A percentile compares a stretch with the other conserved stretches of the same genome.
Conservation (phyloP, 2,888 invertebrate species). For the Cyaniris semiargus region DNA sequence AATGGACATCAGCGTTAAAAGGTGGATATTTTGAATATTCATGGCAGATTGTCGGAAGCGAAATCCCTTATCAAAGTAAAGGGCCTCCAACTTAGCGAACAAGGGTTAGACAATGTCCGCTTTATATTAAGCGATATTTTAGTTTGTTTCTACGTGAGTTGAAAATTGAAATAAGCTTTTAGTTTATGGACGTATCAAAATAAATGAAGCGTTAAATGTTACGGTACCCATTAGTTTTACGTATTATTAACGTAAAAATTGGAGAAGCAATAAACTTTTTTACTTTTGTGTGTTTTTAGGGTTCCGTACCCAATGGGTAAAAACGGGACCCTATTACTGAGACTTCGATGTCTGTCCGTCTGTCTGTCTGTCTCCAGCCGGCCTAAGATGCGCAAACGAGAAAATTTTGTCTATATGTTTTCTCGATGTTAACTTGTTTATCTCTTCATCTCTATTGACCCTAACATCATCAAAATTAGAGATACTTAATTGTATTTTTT, state of each 20-base stretch:
- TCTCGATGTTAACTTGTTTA: too few relatives aligned
- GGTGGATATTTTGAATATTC: conserved; percentile 9
- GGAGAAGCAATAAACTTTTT: too few relatives aligned
- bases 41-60: conserved; percentile 15
- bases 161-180: background rate
- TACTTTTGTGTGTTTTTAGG: too few relatives aligned
- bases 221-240: background rate
- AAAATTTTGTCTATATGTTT: too few relatives aligned
- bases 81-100: background rate
- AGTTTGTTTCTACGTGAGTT: background rate
- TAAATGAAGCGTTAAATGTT: background rate
- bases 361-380: too few relatives aligned
- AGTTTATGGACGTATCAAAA: background rate
- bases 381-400: too few relatives aligned
- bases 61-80: conserved; percentile 9
- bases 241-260: background rate
- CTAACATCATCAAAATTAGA: too few relatives aligned
- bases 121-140: conserved; percentile 15
- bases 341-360: too few relatives aligned
- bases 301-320: too few relatives aligned
- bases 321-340: too few relatives aligned
- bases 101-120: background rate
- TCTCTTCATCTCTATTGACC: too few relatives aligned
- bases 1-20: background rate
- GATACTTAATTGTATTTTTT: too few relatives aligned